phyloP scores from a whole-genome alignment of 2,113 vertebrate genomes.

The Panthera uncia region DNA sequence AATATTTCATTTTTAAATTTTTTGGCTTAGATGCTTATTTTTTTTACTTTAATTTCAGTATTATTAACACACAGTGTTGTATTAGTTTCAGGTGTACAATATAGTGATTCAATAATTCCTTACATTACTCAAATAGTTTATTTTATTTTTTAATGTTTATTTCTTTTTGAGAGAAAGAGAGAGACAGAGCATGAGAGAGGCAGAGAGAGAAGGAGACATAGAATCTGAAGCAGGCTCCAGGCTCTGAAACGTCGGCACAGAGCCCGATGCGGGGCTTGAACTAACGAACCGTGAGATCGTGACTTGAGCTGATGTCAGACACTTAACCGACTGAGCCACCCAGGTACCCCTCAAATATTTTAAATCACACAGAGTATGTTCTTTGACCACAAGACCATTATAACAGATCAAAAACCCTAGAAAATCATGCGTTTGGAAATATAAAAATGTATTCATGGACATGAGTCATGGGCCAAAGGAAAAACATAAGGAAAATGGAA shows the following conservation, averaged over 20 bases:
- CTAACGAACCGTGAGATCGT: too few species aligned
- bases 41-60: background rate
- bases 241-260: too few species aligned
- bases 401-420: background rate
- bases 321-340: too few species aligned
- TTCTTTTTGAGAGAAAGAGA: too few species aligned
- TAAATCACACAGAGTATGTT: background rate
- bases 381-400: background rate
- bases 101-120: background rate
- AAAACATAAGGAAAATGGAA: background rate
- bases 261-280: too few species aligned
- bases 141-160: too few species aligned
- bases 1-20: background rate
- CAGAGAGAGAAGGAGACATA: too few species aligned
- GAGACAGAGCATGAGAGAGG: too few species aligned
- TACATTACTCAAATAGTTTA: background rate
- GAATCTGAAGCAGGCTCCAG: too few species aligned
- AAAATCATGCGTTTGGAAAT: background rate
- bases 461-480: background rate
- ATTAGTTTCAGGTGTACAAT: background rate
- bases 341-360: background rate
- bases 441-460: background rate
- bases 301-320: too few species aligned
- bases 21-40: background rate
- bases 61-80: background rate